Evolutionary conservation across 2,888 invertebrate species (phyloP).

Genomic region (Argyra leucocephala): DNA sequence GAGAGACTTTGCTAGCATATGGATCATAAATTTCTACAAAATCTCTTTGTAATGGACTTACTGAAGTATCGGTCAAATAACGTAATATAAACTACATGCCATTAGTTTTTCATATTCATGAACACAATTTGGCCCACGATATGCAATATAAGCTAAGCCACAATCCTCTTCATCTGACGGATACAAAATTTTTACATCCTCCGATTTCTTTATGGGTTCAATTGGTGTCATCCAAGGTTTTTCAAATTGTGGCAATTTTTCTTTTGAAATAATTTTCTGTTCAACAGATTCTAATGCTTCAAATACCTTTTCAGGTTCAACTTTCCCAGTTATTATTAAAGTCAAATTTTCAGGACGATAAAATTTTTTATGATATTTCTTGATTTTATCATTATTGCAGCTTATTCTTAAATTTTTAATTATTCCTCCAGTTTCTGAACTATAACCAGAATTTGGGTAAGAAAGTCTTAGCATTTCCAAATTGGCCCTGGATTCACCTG

Average conservation of each 20-base stretch:
- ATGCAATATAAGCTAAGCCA: constrained; percentile 67
- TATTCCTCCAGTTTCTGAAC: constrained; percentile 74
- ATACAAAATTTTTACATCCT: constrained; percentile 43
- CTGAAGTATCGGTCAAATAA: constrained; percentile 78
- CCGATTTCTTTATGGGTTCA: constrained; percentile 52
- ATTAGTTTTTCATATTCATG: constrained; percentile 51
- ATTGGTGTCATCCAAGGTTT: constrained; percentile 70
- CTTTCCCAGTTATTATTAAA: constrained; percentile 72
- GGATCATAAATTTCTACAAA: constrained; percentile 77
- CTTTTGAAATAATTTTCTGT: constrained; percentile 57
- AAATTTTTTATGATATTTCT: constrained; percentile 70
- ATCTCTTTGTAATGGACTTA: constrained; percentile 71
- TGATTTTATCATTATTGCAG: constrained; percentile 69
- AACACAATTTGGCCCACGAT: constrained; percentile 63
- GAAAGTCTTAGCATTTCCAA: constrained; percentile 56
- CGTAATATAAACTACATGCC: constrained; percentile 58
- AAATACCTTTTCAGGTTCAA: constrained; percentile 66
- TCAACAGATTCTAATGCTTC: constrained; percentile 62
- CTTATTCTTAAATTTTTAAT: constrained; percentile 74
- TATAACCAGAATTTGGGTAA: constrained; percentile 77
- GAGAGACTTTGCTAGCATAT: constrained; percentile 57
- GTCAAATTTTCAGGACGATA: constrained; percentile 83
- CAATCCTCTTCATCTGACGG: constrained; percentile 77
- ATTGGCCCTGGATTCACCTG: constrained; percentile 62
- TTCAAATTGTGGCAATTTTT: constrained; percentile 44